Percentiles rank a stretch among this genome's conserved stretches.
Evolutionary conservation across 2,797 vertebrate species (phyloP).

Genomic region (Loris lydekkerianus): DNA sequence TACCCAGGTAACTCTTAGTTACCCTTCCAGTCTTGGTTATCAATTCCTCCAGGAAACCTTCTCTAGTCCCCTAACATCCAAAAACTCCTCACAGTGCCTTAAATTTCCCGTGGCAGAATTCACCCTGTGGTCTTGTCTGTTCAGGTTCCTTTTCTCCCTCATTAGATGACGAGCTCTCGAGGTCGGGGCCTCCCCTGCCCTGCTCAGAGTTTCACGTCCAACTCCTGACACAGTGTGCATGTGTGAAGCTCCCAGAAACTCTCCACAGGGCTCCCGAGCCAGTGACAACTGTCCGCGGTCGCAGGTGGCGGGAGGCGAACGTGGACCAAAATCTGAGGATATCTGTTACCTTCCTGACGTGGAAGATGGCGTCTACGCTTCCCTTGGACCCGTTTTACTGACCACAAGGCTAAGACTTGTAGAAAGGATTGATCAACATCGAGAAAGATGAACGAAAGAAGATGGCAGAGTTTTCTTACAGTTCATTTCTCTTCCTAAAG

Average conservation of each 20-base stretch:
- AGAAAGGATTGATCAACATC: neutral
- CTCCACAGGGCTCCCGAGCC: neutral
- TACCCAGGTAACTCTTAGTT: neutral
- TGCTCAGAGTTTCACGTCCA: neutral
- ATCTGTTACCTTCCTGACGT: neutral
- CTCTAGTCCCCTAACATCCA: neutral
- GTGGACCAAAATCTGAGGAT: neutral
- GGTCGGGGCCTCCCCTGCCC: neutral
- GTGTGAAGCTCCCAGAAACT: neutral
- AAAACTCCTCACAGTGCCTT: neutral
- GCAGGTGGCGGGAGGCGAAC: neutral
- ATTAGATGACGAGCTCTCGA: neutral
- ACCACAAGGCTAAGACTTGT: neutral
- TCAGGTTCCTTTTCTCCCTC: neutral
- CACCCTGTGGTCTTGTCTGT: neutral
- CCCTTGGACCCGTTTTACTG: neutral
- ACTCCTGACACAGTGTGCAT: neutral
- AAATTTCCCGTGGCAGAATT: neutral
- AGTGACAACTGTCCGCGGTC: neutral
- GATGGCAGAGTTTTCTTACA: neutral
- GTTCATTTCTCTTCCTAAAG: slow-evolving; percentile 2
- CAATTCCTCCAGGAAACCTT: neutral
- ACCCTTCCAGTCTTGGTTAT: neutral
- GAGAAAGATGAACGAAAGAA: neutral
- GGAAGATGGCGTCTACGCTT: neutral